A percentile compares a stretch with the other conserved stretches of the same genome.
Evolutionary conservation across 2,113 vertebrate genomes (phyloP).

Genomic region (Apteryx owenii): DNA sequence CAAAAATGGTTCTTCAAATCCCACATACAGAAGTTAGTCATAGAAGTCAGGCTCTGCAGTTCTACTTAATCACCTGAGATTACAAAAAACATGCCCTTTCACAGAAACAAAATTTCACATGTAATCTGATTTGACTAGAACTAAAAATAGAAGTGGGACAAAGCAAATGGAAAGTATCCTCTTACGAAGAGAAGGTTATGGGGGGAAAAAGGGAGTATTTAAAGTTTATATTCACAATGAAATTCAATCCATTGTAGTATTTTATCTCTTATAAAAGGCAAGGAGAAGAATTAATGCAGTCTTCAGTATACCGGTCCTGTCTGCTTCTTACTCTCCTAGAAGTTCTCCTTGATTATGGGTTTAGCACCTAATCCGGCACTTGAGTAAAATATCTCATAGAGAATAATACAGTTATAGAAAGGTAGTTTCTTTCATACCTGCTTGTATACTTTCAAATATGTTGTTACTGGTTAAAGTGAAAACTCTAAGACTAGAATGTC

Average conservation of each 20-base stretch:
- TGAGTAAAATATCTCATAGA: background rate
- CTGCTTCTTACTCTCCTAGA: background rate
- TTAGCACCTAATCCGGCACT: background rate
- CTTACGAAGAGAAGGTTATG: background rate
- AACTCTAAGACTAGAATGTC: background rate
- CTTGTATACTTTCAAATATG: background rate
- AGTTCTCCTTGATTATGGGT: background rate
- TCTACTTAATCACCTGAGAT: background rate
- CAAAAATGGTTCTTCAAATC: background rate
- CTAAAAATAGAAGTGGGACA: background rate
- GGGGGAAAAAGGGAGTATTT: background rate
- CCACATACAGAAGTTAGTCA: background rate
- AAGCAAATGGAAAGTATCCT: background rate
- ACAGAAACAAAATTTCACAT: background rate
- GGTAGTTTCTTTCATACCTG: background rate
- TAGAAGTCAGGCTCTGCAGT: background rate
- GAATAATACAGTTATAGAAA: background rate
- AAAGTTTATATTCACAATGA: background rate
- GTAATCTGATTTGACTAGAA: background rate
- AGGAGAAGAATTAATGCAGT: background rate
- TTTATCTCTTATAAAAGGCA: background rate
- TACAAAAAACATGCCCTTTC: background rate
- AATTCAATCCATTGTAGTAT: background rate
- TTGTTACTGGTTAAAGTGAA: background rate
- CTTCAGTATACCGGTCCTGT: background rate